Evolutionary conservation across 1,140 invertebrate genomes (phyloP).

Genomic region (Cheumatopsyche charites): DNA sequence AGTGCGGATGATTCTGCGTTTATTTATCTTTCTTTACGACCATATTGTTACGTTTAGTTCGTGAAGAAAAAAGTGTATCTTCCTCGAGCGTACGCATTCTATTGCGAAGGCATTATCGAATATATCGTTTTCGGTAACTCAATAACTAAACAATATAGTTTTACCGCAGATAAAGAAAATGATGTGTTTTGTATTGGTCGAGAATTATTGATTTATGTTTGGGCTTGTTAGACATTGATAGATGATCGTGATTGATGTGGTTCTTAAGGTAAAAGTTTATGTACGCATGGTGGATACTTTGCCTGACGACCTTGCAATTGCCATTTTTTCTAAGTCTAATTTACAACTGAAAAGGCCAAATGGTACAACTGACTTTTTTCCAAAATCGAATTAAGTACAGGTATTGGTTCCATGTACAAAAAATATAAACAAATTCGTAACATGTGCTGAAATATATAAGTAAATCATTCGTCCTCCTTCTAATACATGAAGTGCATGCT

Average conservation of each 20-base stretch:
- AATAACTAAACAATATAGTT: slow-evolving; percentile 34
- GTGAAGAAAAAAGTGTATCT: not conserved
- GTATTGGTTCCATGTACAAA: too few relatives aligned
- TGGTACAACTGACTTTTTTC: too few relatives aligned
- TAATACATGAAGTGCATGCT: too few relatives aligned
- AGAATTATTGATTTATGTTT: slow-evolving; percentile 40
- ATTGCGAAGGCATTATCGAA: slow-evolving; percentile 25
- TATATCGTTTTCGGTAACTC: slow-evolving; percentile 36
- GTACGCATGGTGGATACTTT: not conserved
- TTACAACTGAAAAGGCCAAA: not conserved
- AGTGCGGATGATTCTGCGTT: too few relatives aligned
- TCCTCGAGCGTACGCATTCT: not conserved
- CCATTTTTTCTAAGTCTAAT: slow-evolving; percentile 24
- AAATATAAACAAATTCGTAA: too few relatives aligned
- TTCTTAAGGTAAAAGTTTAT: slow-evolving; percentile 37
- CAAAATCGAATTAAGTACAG: too few relatives aligned
- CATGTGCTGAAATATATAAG: too few relatives aligned
- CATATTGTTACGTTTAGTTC: too few relatives aligned
- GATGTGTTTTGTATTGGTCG: slow-evolving; percentile 36
- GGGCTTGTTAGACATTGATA: slow-evolving; percentile 37
- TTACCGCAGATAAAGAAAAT: slow-evolving; percentile 28
- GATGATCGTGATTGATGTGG: slow-evolving; percentile 42
- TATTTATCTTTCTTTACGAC: too few relatives aligned
- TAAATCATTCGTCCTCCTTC: too few relatives aligned
- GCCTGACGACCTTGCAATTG: slow-evolving; percentile 43